phyloP scores from a whole-genome alignment of 2,888 invertebrate genomes.

The Dryobota labecula region DNA sequence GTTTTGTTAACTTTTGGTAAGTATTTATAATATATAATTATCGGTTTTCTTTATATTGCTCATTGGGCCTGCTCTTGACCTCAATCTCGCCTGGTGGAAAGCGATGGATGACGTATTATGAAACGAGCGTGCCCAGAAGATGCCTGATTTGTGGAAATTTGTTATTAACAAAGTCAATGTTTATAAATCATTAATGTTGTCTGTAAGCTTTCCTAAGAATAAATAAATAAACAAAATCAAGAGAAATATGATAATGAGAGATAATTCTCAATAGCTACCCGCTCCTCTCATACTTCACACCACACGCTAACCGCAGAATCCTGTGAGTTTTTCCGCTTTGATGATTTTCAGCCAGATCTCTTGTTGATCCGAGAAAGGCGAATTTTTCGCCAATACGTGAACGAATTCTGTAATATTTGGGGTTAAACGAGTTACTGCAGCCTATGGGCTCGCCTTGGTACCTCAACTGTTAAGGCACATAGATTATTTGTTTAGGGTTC shows the following conservation, averaged over 20 bases:
- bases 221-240: too few relatives aligned
- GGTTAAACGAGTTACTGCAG: conserved; percentile 66
- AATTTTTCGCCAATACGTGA: conserved; percentile 87
- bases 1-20: too few relatives aligned
- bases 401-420: conserved; percentile 79
- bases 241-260: conserved; percentile 2
- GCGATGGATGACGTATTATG: too few relatives aligned
- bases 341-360: conserved; percentile 87
- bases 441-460: conserved; percentile 70
- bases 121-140: too few relatives aligned
- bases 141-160: too few relatives aligned
- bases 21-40: too few relatives aligned
- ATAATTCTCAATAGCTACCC: not conserved
- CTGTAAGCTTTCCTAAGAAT: too few relatives aligned
- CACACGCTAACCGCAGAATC: conserved; percentile 69
- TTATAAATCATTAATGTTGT: too few relatives aligned
- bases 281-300: conserved; percentile 45
- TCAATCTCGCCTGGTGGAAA: too few relatives aligned
- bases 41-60: too few relatives aligned
- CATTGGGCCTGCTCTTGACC: too few relatives aligned
- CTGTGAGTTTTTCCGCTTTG: conserved; percentile 86
- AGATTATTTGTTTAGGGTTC: conserved; percentile 72
- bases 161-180: too few relatives aligned
- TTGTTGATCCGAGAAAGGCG: conserved; percentile 87
- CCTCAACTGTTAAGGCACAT: conserved; percentile 56